A percentile compares a stretch with the other conserved stretches of the same genome.
These are phyloP conservation scores for Entelurus aequoreus DNA, from an alignment of 2,113 vertebrate species.

Conservation along the genomic window DNA sequence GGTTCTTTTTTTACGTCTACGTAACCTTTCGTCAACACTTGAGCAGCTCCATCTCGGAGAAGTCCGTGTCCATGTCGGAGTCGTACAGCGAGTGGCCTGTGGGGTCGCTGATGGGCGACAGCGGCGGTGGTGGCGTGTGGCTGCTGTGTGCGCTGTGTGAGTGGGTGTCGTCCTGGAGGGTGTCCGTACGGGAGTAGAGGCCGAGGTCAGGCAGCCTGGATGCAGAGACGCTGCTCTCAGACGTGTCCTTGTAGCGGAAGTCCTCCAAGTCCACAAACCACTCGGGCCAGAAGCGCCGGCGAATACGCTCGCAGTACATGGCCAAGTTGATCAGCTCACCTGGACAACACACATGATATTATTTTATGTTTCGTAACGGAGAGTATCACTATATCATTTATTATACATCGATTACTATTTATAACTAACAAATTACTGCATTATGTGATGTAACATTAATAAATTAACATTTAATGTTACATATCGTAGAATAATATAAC, in stretches of 20 bases:
- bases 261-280: conserved; percentile 92
- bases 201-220: conserved; percentile 84
- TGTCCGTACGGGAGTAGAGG: conserved; percentile 89
- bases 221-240: conserved; percentile 69
- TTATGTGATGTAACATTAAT: too few relatives aligned
- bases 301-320: conserved; percentile 97
- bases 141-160: conserved; percentile 4
- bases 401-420: too few relatives aligned
- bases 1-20: not conserved
- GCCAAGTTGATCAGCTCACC: conserved; percentile 96
- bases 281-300: conserved; percentile 95
- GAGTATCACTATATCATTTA: too few relatives aligned
- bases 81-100: conserved; percentile 92
- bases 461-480: too few relatives aligned
- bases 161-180: conserved; percentile 75
- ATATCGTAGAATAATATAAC: too few relatives aligned
- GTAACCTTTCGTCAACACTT: conserved; percentile 74
- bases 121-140: conserved; percentile 58
- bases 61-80: conserved; percentile 95
- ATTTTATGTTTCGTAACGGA: too few relatives aligned
- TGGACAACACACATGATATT: conserved; percentile 45
- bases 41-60: conserved; percentile 84
- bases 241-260: conserved; percentile 80
- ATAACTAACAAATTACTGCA: too few relatives aligned
- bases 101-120: conserved; percentile 88